Base-by-base conservation (phyloP, 2,888 invertebrate species). In the Lithophane ornitopus region DNA sequence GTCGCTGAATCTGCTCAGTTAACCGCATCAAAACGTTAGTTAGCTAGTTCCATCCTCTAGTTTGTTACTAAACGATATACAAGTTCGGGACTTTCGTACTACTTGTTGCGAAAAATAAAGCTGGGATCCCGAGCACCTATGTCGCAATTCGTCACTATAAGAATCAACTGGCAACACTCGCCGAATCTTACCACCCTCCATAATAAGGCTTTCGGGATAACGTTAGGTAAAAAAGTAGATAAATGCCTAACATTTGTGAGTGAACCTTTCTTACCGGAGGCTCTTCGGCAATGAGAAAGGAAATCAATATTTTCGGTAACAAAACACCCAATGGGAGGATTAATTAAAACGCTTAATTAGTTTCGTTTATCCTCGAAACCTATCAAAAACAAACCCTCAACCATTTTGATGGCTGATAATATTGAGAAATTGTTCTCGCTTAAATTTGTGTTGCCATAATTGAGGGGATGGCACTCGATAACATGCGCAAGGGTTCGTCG, bases 271-370 rank as follows among this genome's bases (percentile, higher is more conserved):
- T 89, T 81, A 89, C 89, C 90, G 85, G 82, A 85, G 85, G 85
- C 87, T 82, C 87, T 86, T 86, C 81, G 85, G 87, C 87, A 90
- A 86, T 87, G 80, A 90, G 88, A 89, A 89, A 90, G 91, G 89
- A 92, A 94, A 94, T 94, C 93, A 93, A 94, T 94, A 94, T 93
- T 94, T 94, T 92, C 92, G 88, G 94, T 93, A 95, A 95, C 94
- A 93, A 92, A 93, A 94, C 93, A 93, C 94, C 92, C 92, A 92
- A 93, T 92, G 91, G 92, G 88, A 91, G 94, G 94, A 94, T 95
- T 95, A 95, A 96, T 95, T 95, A 95, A 95, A 95, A 94, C 93
- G 93, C 92, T 94, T 93, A 95, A 95, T 95, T 95, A 95, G 94
- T 94, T 95, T 95, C 93, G 93, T 94, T 95, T 94, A 95, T 94